Conservation (phyloP, 1,140 invertebrate species). For the Probaryconus sp. region DNA sequence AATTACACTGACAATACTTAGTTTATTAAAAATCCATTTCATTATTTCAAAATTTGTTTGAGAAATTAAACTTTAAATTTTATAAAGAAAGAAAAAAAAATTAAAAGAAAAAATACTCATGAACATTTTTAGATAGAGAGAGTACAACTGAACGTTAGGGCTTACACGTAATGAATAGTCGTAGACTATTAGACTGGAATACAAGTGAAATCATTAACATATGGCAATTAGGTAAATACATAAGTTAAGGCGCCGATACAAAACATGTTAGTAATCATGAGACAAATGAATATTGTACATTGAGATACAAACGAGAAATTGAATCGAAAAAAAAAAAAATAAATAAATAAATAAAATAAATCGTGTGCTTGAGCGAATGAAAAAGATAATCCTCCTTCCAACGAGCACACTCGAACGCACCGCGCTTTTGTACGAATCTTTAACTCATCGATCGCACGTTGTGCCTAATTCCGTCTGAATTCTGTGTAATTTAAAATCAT, state of each 20-base stretch:
- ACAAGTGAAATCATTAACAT: conserved; percentile 47
- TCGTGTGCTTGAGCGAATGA: conserved; percentile 27
- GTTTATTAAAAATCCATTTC: no score
- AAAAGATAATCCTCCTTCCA: conserved; percentile 30
- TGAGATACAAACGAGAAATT: conserved; percentile 22
- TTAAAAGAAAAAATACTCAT: no score
- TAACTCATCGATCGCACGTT: conserved; percentile 10
- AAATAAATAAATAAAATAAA: no score
- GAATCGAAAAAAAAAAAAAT: conserved; percentile 23
- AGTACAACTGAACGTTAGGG: conserved; percentile 50
- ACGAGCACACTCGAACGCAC: conserved; percentile 45
- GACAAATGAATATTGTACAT: conserved; percentile 38
- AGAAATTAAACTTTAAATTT: no score
- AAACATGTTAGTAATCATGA: conserved; percentile 35
- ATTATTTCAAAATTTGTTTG: no score
- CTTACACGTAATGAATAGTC: conserved; percentile 55
- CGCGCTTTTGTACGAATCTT: conserved; percentile 1
- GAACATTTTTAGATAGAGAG: no score
- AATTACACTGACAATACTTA: no score
- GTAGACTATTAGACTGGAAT: conserved; percentile 51
- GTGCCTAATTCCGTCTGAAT: conserved; percentile 12
- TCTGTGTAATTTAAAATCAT: no score
- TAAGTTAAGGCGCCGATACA: conserved; percentile 56
- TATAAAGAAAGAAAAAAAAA: no score
- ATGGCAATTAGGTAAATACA: conserved; percentile 51